Base-by-base conservation (phyloP, 2,888 invertebrate species). In the Synanthedon tipuliformis region DNA sequence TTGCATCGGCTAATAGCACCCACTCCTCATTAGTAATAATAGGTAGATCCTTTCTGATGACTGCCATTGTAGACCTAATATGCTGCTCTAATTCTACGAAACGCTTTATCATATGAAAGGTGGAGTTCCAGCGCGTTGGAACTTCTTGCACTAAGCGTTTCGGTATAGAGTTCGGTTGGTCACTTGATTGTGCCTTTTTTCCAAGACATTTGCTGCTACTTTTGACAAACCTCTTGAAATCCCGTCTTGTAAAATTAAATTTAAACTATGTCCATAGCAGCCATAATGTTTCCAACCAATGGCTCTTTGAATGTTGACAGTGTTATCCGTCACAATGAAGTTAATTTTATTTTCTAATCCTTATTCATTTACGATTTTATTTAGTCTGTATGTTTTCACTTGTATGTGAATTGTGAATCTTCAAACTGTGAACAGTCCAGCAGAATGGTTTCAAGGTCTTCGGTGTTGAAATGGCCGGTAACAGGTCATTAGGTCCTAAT, bases 261-360 rank as follows among this genome's bases (percentile, higher is more conserved):
- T 64, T 1, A 62, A 45, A 8, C 51, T 58, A 18, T 65, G 62
- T 8, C 57, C 59, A 54, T 55, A 62, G 16, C 67, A 68, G 0
- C 62, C 64, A 57, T 61, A 67, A 40, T 54, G 54, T 40, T 54
- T 54, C 54, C 54, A 54, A 3, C 52, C 53, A 0, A 64, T 48
- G 4, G 63, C 65, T 51, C 59, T 64, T 1, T 58, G 56, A 2
- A 72, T 57, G 52, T 68, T 66, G 1, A 63, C 41, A 0, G 64
- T 68, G 57, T 69, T 73, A 51, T 72, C 67, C 4, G 56, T 61
- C 0, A 69, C 56, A 1, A 57, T 51, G 56, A 69, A 67, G 50
- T 64, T 63, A 3, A 60, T 52, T 63, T 66, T 67, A 8, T 55
- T 27, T 40, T 27, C 56, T 10, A 66, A 16, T 45, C 51, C 53